Base-by-base conservation (phyloP, 2,888 invertebrate species). In the Perizoma flavofasciatum region DNA sequence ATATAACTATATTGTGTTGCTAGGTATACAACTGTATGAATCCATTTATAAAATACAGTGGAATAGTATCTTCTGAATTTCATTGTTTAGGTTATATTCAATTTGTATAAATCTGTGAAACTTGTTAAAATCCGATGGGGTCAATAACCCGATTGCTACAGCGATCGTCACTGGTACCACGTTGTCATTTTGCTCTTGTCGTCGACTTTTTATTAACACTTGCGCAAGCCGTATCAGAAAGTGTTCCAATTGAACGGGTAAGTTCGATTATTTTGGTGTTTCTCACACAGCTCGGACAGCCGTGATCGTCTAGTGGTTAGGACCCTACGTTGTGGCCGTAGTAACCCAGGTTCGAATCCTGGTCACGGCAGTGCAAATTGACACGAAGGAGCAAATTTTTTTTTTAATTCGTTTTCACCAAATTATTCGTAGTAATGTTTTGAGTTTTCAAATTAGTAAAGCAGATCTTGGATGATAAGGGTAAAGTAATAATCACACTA, bases 291-390 rank as follows among this genome's bases (percentile, higher is more conserved):
- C 68, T 68, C 63, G 67, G 55, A 32, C 71, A 86, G 87, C 87
- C 85, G 85, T 86, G 83, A 94, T 94, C 94, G 94, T 94, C 94
- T 94, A 94, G 94, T 94, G 94, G 94, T 94, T 94, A 94, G 94
- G 94, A 95, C 94, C 93, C 94, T 94, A 94, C 94, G 94, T 95
- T 95, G 94, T 95, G 94, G 94, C 94, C 94, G 94, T 94, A 94
- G 94, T 94, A 95, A 95, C 94, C 94, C 94, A 94, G 94, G 94
- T 94, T 94, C 93, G 94, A 94, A 93, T 94, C 75, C 78, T 79
- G 78, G 78, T 79, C 77, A 79, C 78, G 78, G 79, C 78, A 79
- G 77, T 77, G 77, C 0, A 49, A 70, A 74, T 72, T 72, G 75
- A 72, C 73, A 51, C 72, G 74, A 71, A 61, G 74, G 76, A 70